phyloP scores from a whole-genome alignment of 2,797 vertebrate genomes.

The Anguilla pacifica region DNA sequence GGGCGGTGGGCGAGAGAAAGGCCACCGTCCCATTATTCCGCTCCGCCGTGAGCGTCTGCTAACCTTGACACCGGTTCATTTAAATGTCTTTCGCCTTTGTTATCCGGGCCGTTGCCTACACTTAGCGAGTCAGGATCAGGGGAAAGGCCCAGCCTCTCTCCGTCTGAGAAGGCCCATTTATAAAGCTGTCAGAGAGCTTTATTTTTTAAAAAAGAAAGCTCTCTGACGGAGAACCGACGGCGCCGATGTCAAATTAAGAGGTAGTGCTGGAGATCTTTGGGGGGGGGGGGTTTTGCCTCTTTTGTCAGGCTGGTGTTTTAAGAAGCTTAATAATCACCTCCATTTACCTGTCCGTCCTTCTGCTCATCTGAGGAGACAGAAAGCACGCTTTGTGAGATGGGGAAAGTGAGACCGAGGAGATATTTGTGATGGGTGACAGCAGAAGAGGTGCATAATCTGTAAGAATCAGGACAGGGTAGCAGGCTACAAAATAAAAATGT shows the following conservation, averaged over 20 bases:
- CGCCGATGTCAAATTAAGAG: background rate
- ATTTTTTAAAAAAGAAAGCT: background rate
- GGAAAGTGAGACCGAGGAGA: background rate
- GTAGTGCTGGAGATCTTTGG: background rate
- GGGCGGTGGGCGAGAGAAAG: background rate
- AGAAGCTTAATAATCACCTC: background rate
- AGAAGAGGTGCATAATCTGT: background rate
- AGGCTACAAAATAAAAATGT: background rate
- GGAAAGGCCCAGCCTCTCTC: background rate
- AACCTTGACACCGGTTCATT: slow-evolving; percentile 16
- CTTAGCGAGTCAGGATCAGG: slow-evolving; percentile 14
- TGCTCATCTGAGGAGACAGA: background rate
- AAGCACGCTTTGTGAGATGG: background rate
- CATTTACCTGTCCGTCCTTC: background rate
- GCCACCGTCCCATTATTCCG: background rate
- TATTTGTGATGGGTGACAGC: background rate
- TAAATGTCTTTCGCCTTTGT: slow-evolving; percentile 18
- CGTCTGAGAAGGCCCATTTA: background rate
- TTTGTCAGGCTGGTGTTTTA: background rate
- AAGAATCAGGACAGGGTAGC: background rate
- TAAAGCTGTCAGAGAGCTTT: background rate
- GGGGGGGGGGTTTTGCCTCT: background rate
- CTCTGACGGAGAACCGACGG: background rate
- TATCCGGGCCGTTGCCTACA: slow-evolving; percentile 17
- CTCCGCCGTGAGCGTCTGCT: background rate